A percentile compares a stretch with the other conserved stretches of the same genome.
phyloP scores from a whole-genome alignment of 2,113 vertebrate species.

The Melanocharis versteri region DNA sequence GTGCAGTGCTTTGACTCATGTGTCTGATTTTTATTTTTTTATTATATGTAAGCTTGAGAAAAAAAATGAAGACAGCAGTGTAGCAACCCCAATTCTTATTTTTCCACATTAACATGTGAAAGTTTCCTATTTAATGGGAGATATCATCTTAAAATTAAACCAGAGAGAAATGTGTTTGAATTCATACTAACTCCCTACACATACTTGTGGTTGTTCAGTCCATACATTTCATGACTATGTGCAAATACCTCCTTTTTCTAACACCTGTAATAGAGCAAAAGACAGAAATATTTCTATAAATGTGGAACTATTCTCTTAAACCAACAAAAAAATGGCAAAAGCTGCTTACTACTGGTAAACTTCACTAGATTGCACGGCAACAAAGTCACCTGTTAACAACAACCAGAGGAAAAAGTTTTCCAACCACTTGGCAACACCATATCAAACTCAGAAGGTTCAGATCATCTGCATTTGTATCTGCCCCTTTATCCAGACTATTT shows the following conservation, averaged over 20 bases:
- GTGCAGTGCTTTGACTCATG: not conserved
- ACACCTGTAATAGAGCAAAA: not conserved
- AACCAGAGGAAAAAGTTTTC: not conserved
- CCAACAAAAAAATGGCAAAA: not conserved
- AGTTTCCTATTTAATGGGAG: not conserved
- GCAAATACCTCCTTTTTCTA: not conserved
- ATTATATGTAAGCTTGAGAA: not conserved
- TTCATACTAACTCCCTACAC: not conserved
- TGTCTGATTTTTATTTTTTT: not conserved
- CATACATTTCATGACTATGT: not conserved
- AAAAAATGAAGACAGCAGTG: not conserved
- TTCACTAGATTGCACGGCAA: not conserved
- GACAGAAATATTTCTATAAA: not conserved
- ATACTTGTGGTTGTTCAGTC: not conserved
- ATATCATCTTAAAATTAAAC: not conserved
- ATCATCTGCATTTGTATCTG: not conserved
- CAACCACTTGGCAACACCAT: not conserved
- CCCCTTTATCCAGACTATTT: not conserved
- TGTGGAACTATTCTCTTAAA: not conserved
- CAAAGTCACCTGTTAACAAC: not conserved
- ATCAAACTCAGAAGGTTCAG: not conserved
- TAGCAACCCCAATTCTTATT: not conserved
- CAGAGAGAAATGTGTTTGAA: not conserved
- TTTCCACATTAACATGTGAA: not conserved
- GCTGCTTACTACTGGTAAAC: not conserved